These are phyloP conservation scores for Nasonia oneida DNA, from an alignment of 2,888 invertebrate genomes.

Conservation along the genomic window DNA sequence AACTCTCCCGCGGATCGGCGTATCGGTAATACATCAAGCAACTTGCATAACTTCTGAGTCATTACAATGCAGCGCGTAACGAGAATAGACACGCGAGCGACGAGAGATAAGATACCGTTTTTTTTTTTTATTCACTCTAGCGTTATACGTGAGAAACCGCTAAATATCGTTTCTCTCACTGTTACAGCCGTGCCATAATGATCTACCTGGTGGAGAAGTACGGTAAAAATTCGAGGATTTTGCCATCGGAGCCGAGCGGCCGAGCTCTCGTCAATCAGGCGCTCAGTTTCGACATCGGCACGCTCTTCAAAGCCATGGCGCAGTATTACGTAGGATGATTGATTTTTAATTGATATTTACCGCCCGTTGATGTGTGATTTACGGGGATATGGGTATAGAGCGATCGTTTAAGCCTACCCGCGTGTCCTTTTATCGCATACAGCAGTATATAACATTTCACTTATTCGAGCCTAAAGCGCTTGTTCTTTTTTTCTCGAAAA, in stretches of 20 bases:
- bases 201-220: constrained; percentile 80
- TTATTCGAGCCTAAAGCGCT: constrained; percentile 30
- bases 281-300: constrained; percentile 78
- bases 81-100: not conserved
- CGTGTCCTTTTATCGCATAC: no score
- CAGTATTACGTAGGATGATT: constrained; percentile 81
- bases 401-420: no score
- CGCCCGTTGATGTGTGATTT: not conserved
- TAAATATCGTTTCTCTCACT: not conserved
- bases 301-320: constrained; percentile 73
- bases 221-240: constrained; percentile 77
- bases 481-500: constrained; percentile 40
- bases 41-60: constrained; percentile 9
- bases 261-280: constrained; percentile 79
- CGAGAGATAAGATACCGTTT: not conserved
- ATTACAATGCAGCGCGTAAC: not conserved
- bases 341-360: not conserved
- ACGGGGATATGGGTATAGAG: not conserved
- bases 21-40: not conserved
- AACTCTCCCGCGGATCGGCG: not conserved
- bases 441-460: not conserved
- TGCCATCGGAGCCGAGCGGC: constrained; percentile 77
- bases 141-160: not conserved
- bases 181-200: constrained; percentile 79
- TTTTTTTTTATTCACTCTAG: not conserved